Percentiles rank a stretch among this genome's conserved stretches.
These are phyloP conservation scores for Cynopterus sphinx DNA, from an alignment of 2,797 vertebrate genomes.

Conservation along the genomic window DNA sequence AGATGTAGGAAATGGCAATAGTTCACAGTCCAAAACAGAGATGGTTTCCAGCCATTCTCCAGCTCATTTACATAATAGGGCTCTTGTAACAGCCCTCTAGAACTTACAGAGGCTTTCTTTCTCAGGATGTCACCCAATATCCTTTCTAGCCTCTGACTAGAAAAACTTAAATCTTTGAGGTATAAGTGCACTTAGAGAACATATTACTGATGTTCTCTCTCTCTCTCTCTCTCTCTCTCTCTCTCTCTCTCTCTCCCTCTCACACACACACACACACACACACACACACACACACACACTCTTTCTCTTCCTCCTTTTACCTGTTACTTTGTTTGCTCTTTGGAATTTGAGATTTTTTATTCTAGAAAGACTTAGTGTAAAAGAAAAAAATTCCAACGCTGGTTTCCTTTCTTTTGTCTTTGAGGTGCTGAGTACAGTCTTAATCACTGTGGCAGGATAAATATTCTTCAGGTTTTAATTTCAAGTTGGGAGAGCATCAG, in stretches of 20 bases:
- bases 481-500: slow-evolving; percentile 27
- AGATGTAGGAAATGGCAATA: neutral
- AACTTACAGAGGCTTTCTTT: neutral
- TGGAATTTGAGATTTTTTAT: neutral
- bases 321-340: neutral
- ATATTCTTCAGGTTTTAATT: slow-evolving; percentile 36
- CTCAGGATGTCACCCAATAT: neutral
- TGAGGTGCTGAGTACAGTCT: neutral
- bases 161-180: neutral
- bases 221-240: neutral
- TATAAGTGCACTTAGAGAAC: slow-evolving; percentile 5
- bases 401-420: neutral
- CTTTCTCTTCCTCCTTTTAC: neutral
- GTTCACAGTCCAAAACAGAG: neutral
- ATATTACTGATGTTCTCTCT: neutral
- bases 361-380: neutral
- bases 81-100: neutral
- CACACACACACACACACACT: no score
- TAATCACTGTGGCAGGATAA: neutral
- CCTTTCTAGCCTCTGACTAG: neutral
- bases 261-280: no score
- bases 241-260: neutral
- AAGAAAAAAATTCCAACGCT: neutral
- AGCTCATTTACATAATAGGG: neutral
- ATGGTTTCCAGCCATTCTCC: neutral